Base-by-base conservation (phyloP, 2,113 vertebrate species). In the Pogona vitticeps region DNA sequence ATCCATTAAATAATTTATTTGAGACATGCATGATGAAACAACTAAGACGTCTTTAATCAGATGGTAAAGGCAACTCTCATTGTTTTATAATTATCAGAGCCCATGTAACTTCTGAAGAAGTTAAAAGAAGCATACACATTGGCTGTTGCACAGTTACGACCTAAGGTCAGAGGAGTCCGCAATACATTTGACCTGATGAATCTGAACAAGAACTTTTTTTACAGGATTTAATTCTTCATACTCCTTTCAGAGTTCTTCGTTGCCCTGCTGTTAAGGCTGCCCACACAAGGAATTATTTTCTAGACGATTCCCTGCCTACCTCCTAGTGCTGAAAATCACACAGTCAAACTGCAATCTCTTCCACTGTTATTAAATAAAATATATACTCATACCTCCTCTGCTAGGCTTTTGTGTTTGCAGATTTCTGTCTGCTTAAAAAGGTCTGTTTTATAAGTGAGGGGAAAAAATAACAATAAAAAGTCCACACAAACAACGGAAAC, bases 261-360 rank as follows among this genome's bases (percentile, higher is more conserved):
- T 52, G 42, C 26, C 85, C 85, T 81, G 78, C 33, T 81, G 58
- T 65, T 28, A 81, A 81, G 40, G n/a, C 65, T n/a, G 18, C 82
- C 88, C 56, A 36, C 81, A 38, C 46, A 38, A 93, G 72, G 63
- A 86, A 86, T 75, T 73, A 58, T 2, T 38, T 82, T 73, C 67
- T 65, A 56, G 84, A 84, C 80, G 56, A 52, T 72, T 56, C 88
- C 81, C 52, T 83, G 5, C 46, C 46, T 5, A 52, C 70, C 40
- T 12, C 76, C 76, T 79, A 26, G 3, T 1, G 77, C 79, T 58
- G 70, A 71, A 77, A 88, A 73, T 71, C 76, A 79, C 21, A 73
- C 1, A 87, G 82, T 42, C 90, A 71, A 89, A 87, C 70, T 85
- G 83, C 88, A 94, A 89, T 33, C 75, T 87, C 82, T 85, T 84